Evolutionary conservation across 2,888 invertebrate species (phyloP).

Genomic region (Morinoia aosen): DNA sequence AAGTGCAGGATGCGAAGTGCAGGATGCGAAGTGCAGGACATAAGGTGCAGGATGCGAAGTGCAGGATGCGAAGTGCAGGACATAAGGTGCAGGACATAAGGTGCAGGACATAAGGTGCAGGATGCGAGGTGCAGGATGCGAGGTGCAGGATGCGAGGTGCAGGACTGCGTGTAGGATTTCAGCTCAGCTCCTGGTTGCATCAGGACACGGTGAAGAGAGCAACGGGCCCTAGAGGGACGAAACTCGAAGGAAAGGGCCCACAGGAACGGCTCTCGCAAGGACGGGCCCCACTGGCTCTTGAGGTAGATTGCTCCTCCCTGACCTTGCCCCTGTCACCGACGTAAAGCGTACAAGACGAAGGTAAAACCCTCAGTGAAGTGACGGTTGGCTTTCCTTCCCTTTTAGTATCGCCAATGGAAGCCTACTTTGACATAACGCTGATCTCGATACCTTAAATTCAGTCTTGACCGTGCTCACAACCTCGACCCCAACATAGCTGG

Average conservation of each 20-base stretch:
- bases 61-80: too few species aligned
- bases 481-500: not conserved
- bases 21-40: too few species aligned
- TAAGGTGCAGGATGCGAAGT: too few species aligned
- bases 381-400: not conserved
- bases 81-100: too few species aligned
- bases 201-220: not conserved
- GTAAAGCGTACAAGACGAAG: not conserved
- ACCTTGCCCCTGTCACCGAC: not conserved
- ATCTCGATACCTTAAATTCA: not conserved
- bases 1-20: too few species aligned
- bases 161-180: not conserved
- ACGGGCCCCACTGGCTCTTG: not conserved
- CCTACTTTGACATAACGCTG: not conserved
- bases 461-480: not conserved
- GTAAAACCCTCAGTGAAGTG: not conserved
- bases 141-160: not conserved
- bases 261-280: not conserved
- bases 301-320: not conserved
- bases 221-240: not conserved
- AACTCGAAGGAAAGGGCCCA: not conserved
- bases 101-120: too few species aligned
- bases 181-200: not conserved
- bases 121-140: too few species aligned
- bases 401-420: not conserved